These are phyloP conservation scores for Thera britannica DNA, from an alignment of 2,888 invertebrate species.

Conservation along the genomic window DNA sequence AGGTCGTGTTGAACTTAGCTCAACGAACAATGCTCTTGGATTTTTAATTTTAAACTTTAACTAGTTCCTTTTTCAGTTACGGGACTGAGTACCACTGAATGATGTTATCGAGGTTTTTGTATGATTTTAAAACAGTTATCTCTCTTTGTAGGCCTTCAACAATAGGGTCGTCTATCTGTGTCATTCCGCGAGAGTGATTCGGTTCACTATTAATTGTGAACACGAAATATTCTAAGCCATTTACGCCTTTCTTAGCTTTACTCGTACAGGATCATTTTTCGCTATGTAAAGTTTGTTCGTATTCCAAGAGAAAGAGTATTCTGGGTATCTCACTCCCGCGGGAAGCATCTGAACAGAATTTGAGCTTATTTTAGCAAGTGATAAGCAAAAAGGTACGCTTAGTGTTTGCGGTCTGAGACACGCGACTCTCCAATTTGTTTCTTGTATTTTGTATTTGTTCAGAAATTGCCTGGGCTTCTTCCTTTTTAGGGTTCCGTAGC, in stretches of 20 bases:
- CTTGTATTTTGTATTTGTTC: constrained; percentile 34
- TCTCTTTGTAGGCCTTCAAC: constrained; percentile 1
- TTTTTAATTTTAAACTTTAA: constrained; percentile 55
- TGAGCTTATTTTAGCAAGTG: constrained; percentile 34
- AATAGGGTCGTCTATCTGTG: constrained; percentile 11
- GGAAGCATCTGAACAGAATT: constrained; percentile 37
- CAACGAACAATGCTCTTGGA: constrained; percentile 56
- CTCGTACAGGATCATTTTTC: constrained; percentile 16
- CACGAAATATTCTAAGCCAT: constrained; percentile 12
- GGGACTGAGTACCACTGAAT: not conserved
- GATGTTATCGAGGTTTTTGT: not conserved
- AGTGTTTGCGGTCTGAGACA: constrained; percentile 31
- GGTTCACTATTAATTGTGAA: constrained; percentile 13
- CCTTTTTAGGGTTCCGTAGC: too few species aligned
- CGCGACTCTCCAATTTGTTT: constrained; percentile 35
- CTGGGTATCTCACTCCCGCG: constrained; percentile 33
- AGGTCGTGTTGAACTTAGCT: constrained; percentile 58
- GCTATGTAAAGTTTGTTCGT: constrained; percentile 25
- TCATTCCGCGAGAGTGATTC: constrained; percentile 7
- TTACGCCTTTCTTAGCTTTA: constrained; percentile 15
- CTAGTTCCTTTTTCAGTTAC: constrained; percentile 27
- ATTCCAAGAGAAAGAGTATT: constrained; percentile 26
- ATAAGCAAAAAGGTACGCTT: constrained; percentile 39
- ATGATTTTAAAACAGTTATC: not conserved
- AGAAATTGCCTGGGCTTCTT: constrained; percentile 31